A percentile compares a stretch with the other conserved stretches of the same genome.
Conservation (phyloP, 2,797 vertebrate genomes). For the Alosa sapidissima region DNA sequence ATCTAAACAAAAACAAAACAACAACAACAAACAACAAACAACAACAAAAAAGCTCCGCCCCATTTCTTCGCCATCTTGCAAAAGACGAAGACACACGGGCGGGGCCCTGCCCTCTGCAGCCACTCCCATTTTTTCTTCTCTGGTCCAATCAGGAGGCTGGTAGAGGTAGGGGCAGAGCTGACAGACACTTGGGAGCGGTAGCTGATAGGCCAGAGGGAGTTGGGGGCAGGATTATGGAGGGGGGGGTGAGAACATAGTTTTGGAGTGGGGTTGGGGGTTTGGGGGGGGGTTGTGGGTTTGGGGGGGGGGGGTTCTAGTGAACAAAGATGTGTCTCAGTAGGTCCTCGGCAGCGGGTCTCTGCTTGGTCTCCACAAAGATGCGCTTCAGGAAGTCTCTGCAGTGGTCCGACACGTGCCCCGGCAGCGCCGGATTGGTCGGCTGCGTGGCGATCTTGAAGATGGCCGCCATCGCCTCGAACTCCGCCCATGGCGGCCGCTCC, state of each 20-base stretch:
- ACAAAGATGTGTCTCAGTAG: conserved; percentile 94
- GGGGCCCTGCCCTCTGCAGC: conserved; percentile 6
- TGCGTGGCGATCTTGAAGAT: conserved; percentile 99
- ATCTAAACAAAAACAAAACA: conserved; percentile 49
- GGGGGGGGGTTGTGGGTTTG: conserved; percentile 22
- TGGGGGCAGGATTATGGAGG: conserved; percentile 39
- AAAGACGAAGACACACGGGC: background rate
- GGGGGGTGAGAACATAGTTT: conserved; percentile 49
- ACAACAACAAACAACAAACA: conserved; percentile 10
- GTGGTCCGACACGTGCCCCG: conserved; percentile 92
- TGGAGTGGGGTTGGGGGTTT: background rate
- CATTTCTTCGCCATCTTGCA: background rate
- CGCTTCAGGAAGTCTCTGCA: conserved; percentile 93
- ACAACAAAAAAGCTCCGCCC: conserved; percentile 3
- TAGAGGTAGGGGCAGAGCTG: conserved; percentile 52
- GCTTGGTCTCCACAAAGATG: conserved; percentile 95
- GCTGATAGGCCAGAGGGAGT: conserved; percentile 51
- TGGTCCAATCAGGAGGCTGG: conserved; percentile 53
- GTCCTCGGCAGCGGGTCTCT: conserved; percentile 93
- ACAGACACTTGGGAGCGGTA: conserved; percentile 59
- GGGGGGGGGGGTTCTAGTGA: conserved; percentile 81
- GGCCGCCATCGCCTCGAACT: conserved; percentile 99
- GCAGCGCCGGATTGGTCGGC: conserved; percentile 94
- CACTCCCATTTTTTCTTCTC: conserved; percentile 38
- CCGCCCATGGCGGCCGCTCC: conserved; percentile 96